A percentile compares a stretch with the other conserved stretches of the same genome.
Conservation (phyloP, 2,113 vertebrate species). For the Cranoglanis bouderius region DNA sequence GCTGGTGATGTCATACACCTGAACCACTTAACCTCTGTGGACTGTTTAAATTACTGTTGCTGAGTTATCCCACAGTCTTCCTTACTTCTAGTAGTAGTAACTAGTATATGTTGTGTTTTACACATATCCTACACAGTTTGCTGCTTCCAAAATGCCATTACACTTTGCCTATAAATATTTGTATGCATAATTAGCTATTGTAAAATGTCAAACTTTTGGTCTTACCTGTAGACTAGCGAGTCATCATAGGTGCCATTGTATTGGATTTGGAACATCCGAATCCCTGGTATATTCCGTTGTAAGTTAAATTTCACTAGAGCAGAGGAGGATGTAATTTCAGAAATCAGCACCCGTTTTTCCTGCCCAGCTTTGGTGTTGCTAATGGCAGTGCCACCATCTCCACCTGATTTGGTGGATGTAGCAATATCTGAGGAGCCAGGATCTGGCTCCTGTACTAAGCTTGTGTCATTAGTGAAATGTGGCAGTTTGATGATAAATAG, state of each 20-base stretch:
- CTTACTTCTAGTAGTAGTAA: background rate
- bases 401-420: constrained; percentile 91
- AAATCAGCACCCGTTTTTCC: constrained; percentile 91
- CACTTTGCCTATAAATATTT: background rate
- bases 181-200: background rate
- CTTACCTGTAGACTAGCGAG: constrained; percentile 98
- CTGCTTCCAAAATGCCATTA: constrained; percentile 11
- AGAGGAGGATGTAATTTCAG: constrained; percentile 89
- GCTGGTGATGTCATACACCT: constrained; percentile 5
- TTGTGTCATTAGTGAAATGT: constrained; percentile 90
- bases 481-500: constrained; percentile 95
- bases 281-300: constrained; percentile 96
- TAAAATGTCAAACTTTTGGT: background rate
- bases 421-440: constrained; percentile 97
- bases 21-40: constrained; percentile 4
- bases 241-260: constrained; percentile 99
- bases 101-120: background rate
- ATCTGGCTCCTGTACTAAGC: constrained; percentile 87
- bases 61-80: background rate
- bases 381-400: constrained; percentile 78
- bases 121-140: background rate
- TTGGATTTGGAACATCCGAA: constrained; percentile 99
- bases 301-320: constrained; percentile 96
- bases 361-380: constrained; percentile 86
- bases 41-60: background rate